These are phyloP conservation scores for Papilio polyxenes DNA, from an alignment of 1,140 invertebrate genomes.

Conservation along the genomic window DNA sequence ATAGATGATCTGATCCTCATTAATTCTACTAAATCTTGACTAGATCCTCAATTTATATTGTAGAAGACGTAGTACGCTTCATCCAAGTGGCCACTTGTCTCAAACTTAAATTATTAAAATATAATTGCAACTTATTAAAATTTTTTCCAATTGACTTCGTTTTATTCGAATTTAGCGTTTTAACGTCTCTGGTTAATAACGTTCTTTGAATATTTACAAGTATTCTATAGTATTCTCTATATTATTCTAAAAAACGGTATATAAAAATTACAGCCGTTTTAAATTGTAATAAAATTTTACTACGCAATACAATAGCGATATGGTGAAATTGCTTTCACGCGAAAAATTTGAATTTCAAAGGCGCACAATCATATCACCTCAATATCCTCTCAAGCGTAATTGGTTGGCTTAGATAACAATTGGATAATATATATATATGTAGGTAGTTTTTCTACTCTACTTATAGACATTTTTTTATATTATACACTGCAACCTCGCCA, in stretches of 20 bases:
- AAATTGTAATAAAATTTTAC: slow-evolving; percentile 27
- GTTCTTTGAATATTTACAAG: not conserved
- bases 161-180: not conserved
- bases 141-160: not conserved
- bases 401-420: slow-evolving; percentile 11
- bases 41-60: too few relatives aligned
- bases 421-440: slow-evolving; percentile 15
- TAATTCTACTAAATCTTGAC: too few relatives aligned
- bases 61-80: too few relatives aligned
- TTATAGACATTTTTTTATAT: not conserved
- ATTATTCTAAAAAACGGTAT: not conserved
- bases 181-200: not conserved
- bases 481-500: not conserved
- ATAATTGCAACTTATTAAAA: too few relatives aligned
- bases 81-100: not conserved
- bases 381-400: slow-evolving; percentile 6
- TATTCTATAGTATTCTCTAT: not conserved
- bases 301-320: slow-evolving; percentile 21
- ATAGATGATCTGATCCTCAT: too few relatives aligned
- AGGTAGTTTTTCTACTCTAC: not conserved
- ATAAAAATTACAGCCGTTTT: slow-evolving; percentile 5
- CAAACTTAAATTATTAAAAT: too few relatives aligned
- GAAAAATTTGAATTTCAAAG: slow-evolving; percentile 25
- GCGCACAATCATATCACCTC: slow-evolving; percentile 22
- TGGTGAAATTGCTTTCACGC: slow-evolving; percentile 18